phyloP scores from a whole-genome alignment of 2,888 invertebrate genomes.

The Colostygia pectinataria region DNA sequence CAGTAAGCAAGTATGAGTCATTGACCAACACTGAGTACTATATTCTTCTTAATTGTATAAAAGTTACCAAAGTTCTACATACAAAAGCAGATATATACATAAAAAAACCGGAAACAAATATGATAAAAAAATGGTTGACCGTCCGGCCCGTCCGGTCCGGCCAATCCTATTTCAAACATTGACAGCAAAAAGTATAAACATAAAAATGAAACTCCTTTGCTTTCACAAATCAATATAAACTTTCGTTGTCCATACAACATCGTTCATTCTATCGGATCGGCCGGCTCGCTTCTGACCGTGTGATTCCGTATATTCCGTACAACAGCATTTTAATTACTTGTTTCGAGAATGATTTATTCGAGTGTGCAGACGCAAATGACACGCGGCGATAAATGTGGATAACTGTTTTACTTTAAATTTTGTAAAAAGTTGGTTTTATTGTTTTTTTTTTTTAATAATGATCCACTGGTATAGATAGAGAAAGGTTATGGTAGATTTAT shows the following conservation, averaged over 20 bases:
- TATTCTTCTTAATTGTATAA: no score
- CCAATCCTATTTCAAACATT: no score
- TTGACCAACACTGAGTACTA: no score
- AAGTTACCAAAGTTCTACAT: no score
- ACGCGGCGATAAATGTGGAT: slow-evolving; percentile 35
- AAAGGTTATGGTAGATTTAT: no score
- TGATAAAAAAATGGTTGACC: no score
- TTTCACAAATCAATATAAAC: slow-evolving; percentile 14
- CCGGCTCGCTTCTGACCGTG: slow-evolving; percentile 65
- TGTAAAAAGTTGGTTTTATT: neutral
- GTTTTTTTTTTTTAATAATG: neutral
- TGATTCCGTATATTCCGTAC: slow-evolving; percentile 76
- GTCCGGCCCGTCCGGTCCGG: no score
- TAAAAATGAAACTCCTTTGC: neutral
- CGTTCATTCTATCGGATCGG: slow-evolving; percentile 10
- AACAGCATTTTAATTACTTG: slow-evolving; percentile 82
- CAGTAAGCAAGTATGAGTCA: no score
- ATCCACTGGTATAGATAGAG: no score
- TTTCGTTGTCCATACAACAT: slow-evolving; percentile 15
- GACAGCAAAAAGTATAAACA: neutral
- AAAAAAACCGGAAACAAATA: no score
- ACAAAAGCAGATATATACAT: no score
- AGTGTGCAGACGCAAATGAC: slow-evolving; percentile 45
- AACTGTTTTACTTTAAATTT: slow-evolving; percentile 36
- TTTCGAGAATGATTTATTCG: slow-evolving; percentile 79